These are phyloP conservation scores for Drosophila melanica DNA, from an alignment of 1,140 invertebrate genomes.

Conservation along the genomic window DNA sequence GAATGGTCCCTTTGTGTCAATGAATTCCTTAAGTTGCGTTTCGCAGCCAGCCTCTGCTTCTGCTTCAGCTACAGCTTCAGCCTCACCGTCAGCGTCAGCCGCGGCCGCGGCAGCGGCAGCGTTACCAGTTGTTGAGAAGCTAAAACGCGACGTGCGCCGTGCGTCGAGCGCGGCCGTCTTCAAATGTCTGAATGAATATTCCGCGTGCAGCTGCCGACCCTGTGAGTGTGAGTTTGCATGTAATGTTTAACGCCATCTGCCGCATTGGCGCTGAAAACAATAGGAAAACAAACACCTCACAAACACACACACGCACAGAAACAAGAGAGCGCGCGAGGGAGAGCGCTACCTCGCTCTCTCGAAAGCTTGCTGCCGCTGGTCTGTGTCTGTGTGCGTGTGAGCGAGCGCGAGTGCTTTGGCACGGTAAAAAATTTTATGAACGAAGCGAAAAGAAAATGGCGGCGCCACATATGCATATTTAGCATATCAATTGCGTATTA, in stretches of 20 bases:
- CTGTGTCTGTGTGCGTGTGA: slow-evolving; percentile 41
- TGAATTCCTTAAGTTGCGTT: slow-evolving; percentile 22
- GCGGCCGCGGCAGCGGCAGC: not conserved
- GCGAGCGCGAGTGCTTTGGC: slow-evolving; percentile 34
- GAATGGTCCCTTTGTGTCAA: slow-evolving; percentile 28
- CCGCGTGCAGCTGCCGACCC: slow-evolving; percentile 14
- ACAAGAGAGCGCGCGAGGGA: slow-evolving; percentile 5
- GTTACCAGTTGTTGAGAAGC: slow-evolving; percentile 4
- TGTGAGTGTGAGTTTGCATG: slow-evolving; percentile 76
- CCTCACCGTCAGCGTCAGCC: not conserved
- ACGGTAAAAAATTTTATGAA: slow-evolving; percentile 76
- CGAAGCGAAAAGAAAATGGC: slow-evolving; percentile 70
- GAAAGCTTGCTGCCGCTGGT: slow-evolving; percentile 45
- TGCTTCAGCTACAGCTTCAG: not conserved
- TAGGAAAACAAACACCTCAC: slow-evolving; percentile 58
- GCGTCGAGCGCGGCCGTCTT: slow-evolving; percentile 6
- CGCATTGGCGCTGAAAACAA: slow-evolving; percentile 60
- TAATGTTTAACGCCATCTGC: slow-evolving; percentile 76
- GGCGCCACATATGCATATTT: slow-evolving; percentile 46
- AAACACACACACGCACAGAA: slow-evolving; percentile 17
- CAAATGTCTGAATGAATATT: slow-evolving; percentile 55
- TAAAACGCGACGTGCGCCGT: slow-evolving; percentile 3
- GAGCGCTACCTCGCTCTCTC: slow-evolving; percentile 32
- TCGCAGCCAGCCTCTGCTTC: not conserved
- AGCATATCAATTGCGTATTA: slow-evolving; percentile 40